Evolutionary conservation across 2,888 invertebrate genomes (phyloP).

Genomic region (Himalopsyche kuldschensis): DNA sequence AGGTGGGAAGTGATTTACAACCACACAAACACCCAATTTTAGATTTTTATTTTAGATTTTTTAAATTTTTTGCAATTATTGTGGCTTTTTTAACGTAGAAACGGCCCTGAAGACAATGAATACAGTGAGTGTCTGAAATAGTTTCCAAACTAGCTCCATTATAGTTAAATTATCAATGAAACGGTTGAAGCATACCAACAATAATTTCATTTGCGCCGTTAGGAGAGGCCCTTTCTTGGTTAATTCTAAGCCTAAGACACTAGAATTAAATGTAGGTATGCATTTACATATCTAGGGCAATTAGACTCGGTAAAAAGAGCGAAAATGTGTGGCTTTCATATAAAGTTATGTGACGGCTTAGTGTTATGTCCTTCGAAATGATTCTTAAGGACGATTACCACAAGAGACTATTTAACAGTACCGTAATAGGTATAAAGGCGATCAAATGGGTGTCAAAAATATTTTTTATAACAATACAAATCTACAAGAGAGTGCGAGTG

Average conservation of each 20-base stretch:
- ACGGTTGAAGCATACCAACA: background rate
- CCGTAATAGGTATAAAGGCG: background rate
- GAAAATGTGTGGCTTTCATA: background rate
- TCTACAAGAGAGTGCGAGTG: too few relatives aligned
- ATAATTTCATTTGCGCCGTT: background rate
- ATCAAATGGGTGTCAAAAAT: too few relatives aligned
- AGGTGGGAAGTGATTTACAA: too few relatives aligned
- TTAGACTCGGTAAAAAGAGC: background rate
- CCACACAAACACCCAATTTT: too few relatives aligned
- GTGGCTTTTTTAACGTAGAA: too few relatives aligned
- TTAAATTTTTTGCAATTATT: too few relatives aligned
- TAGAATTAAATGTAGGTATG: background rate
- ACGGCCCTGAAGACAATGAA: too few relatives aligned
- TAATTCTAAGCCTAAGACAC: background rate
- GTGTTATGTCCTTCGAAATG: background rate
- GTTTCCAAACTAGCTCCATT: too few relatives aligned
- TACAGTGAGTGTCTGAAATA: too few relatives aligned
- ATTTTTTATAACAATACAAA: too few relatives aligned
- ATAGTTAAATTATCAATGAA: too few relatives aligned
- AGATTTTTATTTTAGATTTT: too few relatives aligned
- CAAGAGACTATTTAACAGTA: background rate
- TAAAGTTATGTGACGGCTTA: constrained; percentile 3
- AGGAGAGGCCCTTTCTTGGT: background rate
- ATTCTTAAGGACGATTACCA: background rate
- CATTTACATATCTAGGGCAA: background rate